Percentiles rank a stretch among this genome's conserved stretches.
phyloP scores from a whole-genome alignment of 2,888 invertebrate genomes.

The Drosophila buzzatii region DNA sequence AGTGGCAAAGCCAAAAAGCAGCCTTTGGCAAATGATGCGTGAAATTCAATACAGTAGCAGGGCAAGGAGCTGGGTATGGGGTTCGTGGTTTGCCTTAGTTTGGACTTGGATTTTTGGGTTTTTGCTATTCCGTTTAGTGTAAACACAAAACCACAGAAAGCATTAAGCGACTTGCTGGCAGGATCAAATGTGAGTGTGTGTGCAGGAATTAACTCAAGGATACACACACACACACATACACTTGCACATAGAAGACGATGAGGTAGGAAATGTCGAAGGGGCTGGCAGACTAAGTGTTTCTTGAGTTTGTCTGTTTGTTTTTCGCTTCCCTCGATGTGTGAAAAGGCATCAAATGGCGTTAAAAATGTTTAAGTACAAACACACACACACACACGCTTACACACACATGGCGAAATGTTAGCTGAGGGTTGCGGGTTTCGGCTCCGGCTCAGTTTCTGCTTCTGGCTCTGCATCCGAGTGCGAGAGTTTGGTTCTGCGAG shows the following conservation, averaged over 20 bases:
- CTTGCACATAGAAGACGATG: slow-evolving; percentile 20
- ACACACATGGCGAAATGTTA: slow-evolving; percentile 15
- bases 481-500: slow-evolving; percentile 16
- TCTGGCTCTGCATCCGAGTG: slow-evolving; percentile 19
- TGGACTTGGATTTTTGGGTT: slow-evolving; percentile 22
- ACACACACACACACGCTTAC: slow-evolving; percentile 31
- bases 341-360: slow-evolving; percentile 81
- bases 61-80: not conserved
- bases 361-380: slow-evolving; percentile 75
- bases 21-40: slow-evolving; percentile 77
- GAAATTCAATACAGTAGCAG: slow-evolving; percentile 73
- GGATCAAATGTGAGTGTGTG: slow-evolving; percentile 56
- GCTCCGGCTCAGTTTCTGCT: slow-evolving; percentile 31
- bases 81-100: slow-evolving; percentile 18
- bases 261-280: slow-evolving; percentile 30
- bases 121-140: slow-evolving; percentile 58
- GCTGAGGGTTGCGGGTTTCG: slow-evolving; percentile 21
- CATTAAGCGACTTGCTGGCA: slow-evolving; percentile 53
- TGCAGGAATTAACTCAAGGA: slow-evolving; percentile 50
- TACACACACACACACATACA: slow-evolving; percentile 13
- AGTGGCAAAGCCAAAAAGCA: slow-evolving; percentile 45
- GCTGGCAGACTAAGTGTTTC: slow-evolving; percentile 72
- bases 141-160: slow-evolving; percentile 70
- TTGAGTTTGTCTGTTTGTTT: slow-evolving; percentile 71
- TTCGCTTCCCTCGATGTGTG: slow-evolving; percentile 70